Conservation (phyloP, 37 sponge, comb jelly and placozoan species). For the Halichondria panicea region DNA sequence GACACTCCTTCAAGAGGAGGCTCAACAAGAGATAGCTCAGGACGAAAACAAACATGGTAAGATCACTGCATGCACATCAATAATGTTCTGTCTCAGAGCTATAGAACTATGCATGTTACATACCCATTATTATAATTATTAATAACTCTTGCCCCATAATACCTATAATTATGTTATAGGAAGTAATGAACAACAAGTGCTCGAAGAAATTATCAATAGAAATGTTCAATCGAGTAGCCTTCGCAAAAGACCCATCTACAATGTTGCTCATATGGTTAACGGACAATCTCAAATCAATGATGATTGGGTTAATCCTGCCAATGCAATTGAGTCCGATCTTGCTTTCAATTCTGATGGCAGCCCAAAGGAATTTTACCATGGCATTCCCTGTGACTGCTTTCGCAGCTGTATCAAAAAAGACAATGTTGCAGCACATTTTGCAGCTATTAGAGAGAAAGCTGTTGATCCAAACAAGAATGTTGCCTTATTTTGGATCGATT, state of each 20-base stretch:
- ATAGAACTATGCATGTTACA: no score
- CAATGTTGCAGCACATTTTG: neutral
- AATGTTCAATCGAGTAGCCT: no score
- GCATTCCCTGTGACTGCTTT: conserved; percentile 10
- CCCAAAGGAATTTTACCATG: conserved; percentile 5
- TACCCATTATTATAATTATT: no score
- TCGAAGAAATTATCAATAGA: no score
- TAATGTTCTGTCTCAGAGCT: no score
- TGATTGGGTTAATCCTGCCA: conserved; percentile 10
- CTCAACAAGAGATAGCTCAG: no score
- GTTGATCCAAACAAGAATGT: neutral
- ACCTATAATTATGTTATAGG: no score
- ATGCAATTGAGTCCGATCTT: conserved; percentile 20
- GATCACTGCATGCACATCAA: no score
- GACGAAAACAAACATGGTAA: no score
- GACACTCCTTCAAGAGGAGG: no score
- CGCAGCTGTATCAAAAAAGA: neutral
- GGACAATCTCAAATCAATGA: neutral
- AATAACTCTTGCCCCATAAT: no score
- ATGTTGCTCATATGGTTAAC: conserved; percentile 25
- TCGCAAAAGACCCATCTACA: conserved; percentile 16
- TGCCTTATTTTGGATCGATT: conserved; percentile 14
- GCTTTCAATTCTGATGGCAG: conserved; percentile 4
- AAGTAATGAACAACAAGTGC: no score
- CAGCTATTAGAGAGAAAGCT: neutral